A percentile compares a stretch with the other conserved stretches of the same genome.
These are phyloP conservation scores for Solen grandis DNA, from an alignment of 1,140 invertebrate species.

Conservation along the genomic window DNA sequence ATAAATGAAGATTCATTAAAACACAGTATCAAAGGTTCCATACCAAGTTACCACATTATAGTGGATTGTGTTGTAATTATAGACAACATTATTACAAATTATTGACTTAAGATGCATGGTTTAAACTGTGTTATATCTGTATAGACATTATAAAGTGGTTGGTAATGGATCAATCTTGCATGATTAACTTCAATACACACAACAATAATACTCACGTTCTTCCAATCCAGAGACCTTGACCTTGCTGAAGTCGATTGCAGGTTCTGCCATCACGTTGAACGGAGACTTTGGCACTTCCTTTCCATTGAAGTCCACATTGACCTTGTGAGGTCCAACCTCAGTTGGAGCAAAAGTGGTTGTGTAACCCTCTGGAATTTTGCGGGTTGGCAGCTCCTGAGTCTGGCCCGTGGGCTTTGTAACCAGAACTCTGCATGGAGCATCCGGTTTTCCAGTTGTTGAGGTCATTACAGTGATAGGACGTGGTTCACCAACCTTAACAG, in stretches of 20 bases:
- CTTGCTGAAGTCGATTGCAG: constrained; percentile 82
- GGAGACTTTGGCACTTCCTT: constrained; percentile 92
- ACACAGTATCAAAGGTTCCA: too few relatives aligned
- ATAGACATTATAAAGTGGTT: too few relatives aligned
- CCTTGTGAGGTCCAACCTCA: constrained; percentile 82
- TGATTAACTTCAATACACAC: too few relatives aligned
- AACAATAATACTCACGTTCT: constrained; percentile 45
- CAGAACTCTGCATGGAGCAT: constrained; percentile 85
- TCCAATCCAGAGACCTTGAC: constrained; percentile 74
- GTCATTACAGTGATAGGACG: constrained; percentile 92
- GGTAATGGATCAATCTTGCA: too few relatives aligned
- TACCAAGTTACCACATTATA: too few relatives aligned
- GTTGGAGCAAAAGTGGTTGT: constrained; percentile 85
- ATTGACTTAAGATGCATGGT: too few relatives aligned
- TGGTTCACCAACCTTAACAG: constrained; percentile 80
- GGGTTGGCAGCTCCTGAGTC: constrained; percentile 83
- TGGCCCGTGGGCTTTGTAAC: constrained; percentile 78
- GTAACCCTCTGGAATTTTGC: constrained; percentile 82
- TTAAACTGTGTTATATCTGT: too few relatives aligned
- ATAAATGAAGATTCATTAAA: too few relatives aligned
- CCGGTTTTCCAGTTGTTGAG: constrained; percentile 84
- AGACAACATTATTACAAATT: too few relatives aligned
- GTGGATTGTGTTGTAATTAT: too few relatives aligned
- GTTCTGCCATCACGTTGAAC: constrained; percentile 91
- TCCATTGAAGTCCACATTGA: constrained; percentile 52